Evolutionary conservation across 2,113 vertebrate species (phyloP).

Genomic region (Parus major): DNA sequence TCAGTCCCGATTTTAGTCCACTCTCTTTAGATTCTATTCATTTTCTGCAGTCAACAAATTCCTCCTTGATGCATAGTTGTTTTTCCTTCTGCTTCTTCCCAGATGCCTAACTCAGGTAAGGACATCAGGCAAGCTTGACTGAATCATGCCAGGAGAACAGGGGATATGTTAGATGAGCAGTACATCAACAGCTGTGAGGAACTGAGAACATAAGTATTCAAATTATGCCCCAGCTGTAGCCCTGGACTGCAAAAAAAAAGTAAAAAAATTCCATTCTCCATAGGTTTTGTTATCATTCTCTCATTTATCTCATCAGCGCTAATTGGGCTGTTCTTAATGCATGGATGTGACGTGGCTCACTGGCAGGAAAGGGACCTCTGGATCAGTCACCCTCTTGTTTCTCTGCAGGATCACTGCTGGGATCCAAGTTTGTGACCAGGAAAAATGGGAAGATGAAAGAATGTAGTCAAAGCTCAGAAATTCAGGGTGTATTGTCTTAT

Average conservation of each 20-base stretch:
- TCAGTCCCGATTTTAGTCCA: background rate
- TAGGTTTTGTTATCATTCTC: background rate
- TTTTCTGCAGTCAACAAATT: background rate
- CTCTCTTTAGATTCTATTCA: background rate
- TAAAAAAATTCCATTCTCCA: background rate
- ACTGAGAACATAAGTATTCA: background rate
- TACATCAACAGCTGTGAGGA: background rate
- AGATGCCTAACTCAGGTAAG: background rate
- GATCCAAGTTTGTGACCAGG: background rate
- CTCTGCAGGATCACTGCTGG: background rate
- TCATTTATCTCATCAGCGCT: background rate
- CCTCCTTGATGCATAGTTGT: background rate
- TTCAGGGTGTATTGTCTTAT: background rate
- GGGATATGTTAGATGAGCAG: background rate
- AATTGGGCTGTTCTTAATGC: background rate
- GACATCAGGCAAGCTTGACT: background rate
- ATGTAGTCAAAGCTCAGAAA: background rate
- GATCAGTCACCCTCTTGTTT: background rate
- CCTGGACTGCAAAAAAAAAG: background rate
- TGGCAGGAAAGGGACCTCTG: background rate
- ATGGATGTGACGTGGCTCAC: background rate
- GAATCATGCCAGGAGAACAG: background rate
- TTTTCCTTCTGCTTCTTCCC: background rate
- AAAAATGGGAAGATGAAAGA: background rate
- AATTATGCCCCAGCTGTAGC: background rate